Base-by-base conservation (phyloP, 2,113 vertebrate species). In the Pheucticus melanocephalus region DNA sequence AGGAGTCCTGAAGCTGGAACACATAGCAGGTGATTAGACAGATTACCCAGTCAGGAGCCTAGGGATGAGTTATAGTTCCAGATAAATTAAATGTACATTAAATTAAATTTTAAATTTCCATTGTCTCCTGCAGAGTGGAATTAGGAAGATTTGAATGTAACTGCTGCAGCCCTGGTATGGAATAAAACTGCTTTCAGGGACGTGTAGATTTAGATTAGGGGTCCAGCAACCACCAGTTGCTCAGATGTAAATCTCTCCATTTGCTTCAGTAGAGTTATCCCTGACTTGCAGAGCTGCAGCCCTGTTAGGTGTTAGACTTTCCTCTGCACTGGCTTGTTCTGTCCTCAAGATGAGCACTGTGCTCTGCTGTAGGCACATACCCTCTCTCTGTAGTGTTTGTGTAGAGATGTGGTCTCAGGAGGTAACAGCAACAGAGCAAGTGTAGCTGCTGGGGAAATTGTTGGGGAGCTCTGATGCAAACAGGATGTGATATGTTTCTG, bases 391-490 rank as follows among this genome's bases (percentile, higher is more conserved):
- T 2, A 15, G 42, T 23, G 59, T 59, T 76, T 54, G 42, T 73
- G 71, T 7, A 54, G 54, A 69, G 56, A 31, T 35, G 51, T 20
- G 15, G 63, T 93, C 64, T 39, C 54, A 2, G 64, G 84, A 81
- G 45, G 48, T 50, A 61, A 66, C 64, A 78, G 68, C 75, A 30
- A 12, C 9, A 93, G 66, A 66, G 8, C 28, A 31, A 77, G 14
- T 31, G 18, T 18, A 42, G 85, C 27, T 73, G 71, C 84, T 86
- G 83, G 51, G 80, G 91, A 93, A 85, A 82, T 80, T 2, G 12
- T 6, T 90, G 93, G 73, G 94, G 79, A 95, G 73, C 39, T 95
- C 27, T 90, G 76, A 70, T 90, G 79, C 79, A 80, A 94, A 83
- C 60, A 95, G 90, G 92, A 96, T 83, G 78, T 72, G 42, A 61